phyloP scores from a whole-genome alignment of 2,888 invertebrate genomes.

The Spialia ferax region DNA sequence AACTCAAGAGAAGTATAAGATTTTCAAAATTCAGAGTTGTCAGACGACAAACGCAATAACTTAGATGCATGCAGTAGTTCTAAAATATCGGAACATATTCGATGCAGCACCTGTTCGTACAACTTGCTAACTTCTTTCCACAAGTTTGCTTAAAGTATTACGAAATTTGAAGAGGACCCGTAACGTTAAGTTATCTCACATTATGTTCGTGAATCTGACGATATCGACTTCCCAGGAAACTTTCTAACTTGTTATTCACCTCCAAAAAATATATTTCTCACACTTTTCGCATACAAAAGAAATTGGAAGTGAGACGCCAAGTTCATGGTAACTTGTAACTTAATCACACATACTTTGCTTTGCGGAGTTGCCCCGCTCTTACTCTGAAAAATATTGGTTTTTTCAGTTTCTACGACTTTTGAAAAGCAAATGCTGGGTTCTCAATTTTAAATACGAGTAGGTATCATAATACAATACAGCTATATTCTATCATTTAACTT shows the following conservation, averaged over 20 bases:
- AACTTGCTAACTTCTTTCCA: constrained; percentile 68
- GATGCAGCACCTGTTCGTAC: constrained; percentile 75
- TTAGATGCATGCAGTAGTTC: constrained; percentile 57
- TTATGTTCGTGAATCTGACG: constrained; percentile 75
- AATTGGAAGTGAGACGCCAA: constrained; percentile 52
- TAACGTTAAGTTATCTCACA: constrained; percentile 62
- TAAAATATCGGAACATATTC: constrained; percentile 67
- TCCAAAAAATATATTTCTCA: constrained; percentile 60
- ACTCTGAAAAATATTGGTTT: constrained; percentile 64
- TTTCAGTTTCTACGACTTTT: constrained; percentile 37
- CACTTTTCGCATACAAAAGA: constrained; percentile 56
- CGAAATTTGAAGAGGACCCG: constrained; percentile 73
- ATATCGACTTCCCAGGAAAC: constrained; percentile 62
- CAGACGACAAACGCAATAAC: constrained; percentile 49
- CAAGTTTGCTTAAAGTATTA: constrained; percentile 82
- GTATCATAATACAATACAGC: no score
- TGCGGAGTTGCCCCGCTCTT: constrained; percentile 58
- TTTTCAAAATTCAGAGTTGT: neutral
- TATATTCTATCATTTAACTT: no score
- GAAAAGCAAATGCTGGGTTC: constrained; percentile 58
- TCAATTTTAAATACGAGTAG: constrained; percentile 57
- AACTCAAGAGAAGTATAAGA: neutral
- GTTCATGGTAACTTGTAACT: constrained; percentile 50
- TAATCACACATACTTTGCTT: constrained; percentile 49
- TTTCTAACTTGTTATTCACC: constrained; percentile 64